These are phyloP conservation scores for Sula dactylatra DNA, from an alignment of 2,113 vertebrate species.

Conservation along the genomic window DNA sequence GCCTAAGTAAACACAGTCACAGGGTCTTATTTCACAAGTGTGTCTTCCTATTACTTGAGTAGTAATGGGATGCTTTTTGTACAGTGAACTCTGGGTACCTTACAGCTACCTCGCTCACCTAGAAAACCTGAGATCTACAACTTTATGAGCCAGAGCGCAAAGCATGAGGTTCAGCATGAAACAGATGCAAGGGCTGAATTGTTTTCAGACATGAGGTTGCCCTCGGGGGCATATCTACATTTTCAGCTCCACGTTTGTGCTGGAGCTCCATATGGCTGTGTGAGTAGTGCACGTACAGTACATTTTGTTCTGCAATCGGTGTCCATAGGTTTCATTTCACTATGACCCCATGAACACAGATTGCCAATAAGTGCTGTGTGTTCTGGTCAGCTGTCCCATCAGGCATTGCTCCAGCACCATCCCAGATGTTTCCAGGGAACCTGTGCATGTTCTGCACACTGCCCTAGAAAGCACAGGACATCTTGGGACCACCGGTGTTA, in stretches of 20 bases:
- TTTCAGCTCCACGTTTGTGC: neutral
- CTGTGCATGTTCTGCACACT: neutral
- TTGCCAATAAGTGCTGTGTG: neutral
- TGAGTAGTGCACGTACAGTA: neutral
- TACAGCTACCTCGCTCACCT: neutral
- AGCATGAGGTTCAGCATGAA: neutral
- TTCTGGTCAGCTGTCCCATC: neutral
- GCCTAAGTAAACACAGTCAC: constrained; percentile 44
- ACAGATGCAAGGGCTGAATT: neutral
- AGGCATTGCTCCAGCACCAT: rapidly evolving
- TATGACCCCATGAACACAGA: neutral
- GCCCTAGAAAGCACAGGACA: neutral
- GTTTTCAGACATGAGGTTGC: neutral
- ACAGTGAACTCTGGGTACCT: neutral
- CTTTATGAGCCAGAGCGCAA: neutral
- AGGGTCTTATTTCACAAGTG: neutral
- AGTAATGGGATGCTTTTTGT: neutral
- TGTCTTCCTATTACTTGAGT: neutral
- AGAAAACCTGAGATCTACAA: neutral
- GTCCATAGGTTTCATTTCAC: neutral
- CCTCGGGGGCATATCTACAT: no score
- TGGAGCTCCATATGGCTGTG: neutral
- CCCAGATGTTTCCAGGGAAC: neutral
- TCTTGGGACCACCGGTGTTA: neutral
- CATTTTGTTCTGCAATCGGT: neutral